These are phyloP conservation scores for Siphamia tubifer DNA, from an alignment of 2,113 vertebrate species.

Conservation along the genomic window DNA sequence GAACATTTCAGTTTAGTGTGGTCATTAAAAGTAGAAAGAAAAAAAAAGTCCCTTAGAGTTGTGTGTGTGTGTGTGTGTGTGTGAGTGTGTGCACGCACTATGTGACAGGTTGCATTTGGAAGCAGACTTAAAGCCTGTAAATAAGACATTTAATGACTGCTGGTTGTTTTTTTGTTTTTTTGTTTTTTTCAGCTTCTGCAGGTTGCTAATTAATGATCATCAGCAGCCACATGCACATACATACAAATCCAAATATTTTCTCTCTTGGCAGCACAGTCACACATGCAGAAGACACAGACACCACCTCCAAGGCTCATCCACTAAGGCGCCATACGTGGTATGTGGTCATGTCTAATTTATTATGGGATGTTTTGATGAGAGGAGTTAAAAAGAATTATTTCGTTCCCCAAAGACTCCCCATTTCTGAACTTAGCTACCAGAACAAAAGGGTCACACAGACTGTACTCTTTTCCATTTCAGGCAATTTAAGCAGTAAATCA, in stretches of 20 bases:
- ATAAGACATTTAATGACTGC: not conserved
- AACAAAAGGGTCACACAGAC: constrained; percentile 38
- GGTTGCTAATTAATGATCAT: constrained; percentile 25
- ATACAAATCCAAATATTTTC: not conserved
- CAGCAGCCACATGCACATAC: not conserved
- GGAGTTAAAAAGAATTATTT: constrained; percentile 62
- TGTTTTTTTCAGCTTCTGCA: not conserved
- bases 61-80: not conserved
- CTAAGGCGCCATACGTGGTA: constrained; percentile 29
- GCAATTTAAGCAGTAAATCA: constrained; percentile 51
- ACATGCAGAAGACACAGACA: not conserved
- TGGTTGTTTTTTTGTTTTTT: too few species aligned
- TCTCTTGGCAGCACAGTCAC: not conserved
- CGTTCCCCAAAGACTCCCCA: constrained; percentile 31
- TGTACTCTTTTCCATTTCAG: constrained; percentile 8
- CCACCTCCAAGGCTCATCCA: not conserved
- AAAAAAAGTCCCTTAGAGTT: not conserved
- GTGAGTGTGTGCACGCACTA: not conserved
- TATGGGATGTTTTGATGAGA: constrained; percentile 52
- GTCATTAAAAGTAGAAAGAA: too few species aligned
- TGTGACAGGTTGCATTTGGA: not conserved
- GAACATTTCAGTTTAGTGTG: too few species aligned
- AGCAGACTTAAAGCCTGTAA: not conserved
- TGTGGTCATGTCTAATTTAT: constrained; percentile 63
- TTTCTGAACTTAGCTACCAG: constrained; percentile 45